phyloP scores from a whole-genome alignment of 1,140 invertebrate species.

The Lordiphosa stackelbergi region DNA sequence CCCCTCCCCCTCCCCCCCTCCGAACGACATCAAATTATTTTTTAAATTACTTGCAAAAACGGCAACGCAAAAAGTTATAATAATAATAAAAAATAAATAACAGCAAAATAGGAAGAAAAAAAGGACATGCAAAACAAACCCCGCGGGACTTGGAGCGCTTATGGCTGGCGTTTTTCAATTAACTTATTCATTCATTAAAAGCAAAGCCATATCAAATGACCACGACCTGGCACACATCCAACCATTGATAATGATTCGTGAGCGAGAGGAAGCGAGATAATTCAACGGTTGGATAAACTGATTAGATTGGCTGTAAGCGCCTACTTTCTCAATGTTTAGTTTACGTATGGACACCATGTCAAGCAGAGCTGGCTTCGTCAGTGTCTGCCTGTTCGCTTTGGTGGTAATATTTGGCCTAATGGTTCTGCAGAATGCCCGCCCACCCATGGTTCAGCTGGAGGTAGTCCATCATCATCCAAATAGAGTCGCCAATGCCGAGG shows the following conservation, averaged over 20 bases:
- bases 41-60: slow-evolving; percentile 70
- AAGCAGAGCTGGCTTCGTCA: slow-evolving; percentile 36
- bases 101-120: too few species aligned
- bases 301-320: background rate
- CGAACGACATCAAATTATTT: slow-evolving; percentile 62
- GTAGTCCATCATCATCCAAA: background rate
- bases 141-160: slow-evolving; percentile 21
- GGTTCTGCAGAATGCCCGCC: slow-evolving; percentile 27
- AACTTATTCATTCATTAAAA: too few species aligned
- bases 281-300: too few species aligned
- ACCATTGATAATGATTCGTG: too few species aligned
- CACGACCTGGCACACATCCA: too few species aligned
- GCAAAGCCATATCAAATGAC: too few species aligned
- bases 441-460: slow-evolving; percentile 10
- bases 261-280: too few species aligned
- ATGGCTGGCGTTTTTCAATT: too few species aligned
- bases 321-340: slow-evolving; percentile 5
- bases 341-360: slow-evolving; percentile 41
- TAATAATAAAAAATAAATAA: slow-evolving; percentile 28
- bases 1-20: background rate
- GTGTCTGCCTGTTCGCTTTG: slow-evolving; percentile 28
- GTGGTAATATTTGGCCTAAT: slow-evolving; percentile 24
- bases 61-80: slow-evolving; percentile 49
- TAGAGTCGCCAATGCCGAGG: slow-evolving; percentile 1
- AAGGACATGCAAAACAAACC: slow-evolving; percentile 2